A percentile compares a stretch with the other conserved stretches of the same genome.
phyloP scores from a whole-genome alignment of 64 coral and sea anemone genomes.

The Pachyseris speciosa region DNA sequence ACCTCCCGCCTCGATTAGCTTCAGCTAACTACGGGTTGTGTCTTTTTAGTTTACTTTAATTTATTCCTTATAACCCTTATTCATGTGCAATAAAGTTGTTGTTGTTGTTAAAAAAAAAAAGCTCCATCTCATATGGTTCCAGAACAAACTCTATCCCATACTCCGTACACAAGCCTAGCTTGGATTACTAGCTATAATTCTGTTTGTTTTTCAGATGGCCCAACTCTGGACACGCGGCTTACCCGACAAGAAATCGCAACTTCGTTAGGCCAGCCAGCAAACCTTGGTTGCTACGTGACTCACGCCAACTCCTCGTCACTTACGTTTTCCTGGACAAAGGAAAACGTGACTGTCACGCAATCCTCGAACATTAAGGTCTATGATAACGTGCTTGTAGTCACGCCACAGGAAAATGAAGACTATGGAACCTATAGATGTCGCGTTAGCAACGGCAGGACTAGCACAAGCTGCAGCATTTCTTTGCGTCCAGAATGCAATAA shows the following conservation, averaged over 20 bases:
- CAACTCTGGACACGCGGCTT: neutral
- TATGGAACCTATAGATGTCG: slow-evolving; percentile 50
- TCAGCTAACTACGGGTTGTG: too few relatives aligned
- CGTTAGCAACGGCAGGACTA: neutral
- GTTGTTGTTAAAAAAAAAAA: too few relatives aligned
- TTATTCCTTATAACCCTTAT: too few relatives aligned
- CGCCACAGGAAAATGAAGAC: neutral
- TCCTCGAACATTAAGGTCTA: slow-evolving; percentile 1
- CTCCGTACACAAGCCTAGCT: neutral
- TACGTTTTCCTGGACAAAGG: slow-evolving; percentile 34
- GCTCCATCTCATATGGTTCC: too few relatives aligned
- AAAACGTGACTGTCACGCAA: neutral
- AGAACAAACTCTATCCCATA: too few relatives aligned
- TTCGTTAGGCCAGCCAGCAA: neutral
- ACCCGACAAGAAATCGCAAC: slow-evolving; percentile 7
- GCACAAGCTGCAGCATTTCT: slow-evolving; percentile 6
- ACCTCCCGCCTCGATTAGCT: too few relatives aligned
- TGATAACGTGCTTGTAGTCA: slow-evolving; percentile 14
- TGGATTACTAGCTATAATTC: neutral
- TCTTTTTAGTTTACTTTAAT: too few relatives aligned
- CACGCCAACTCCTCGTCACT: neutral
- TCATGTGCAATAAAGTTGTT: too few relatives aligned
- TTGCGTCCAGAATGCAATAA: neutral
- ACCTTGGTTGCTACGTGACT: slow-evolving; percentile 43
- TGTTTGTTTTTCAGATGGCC: neutral